Evolutionary conservation across 2,113 vertebrate species (phyloP).

Genomic region (Geothlypis trichas): DNA sequence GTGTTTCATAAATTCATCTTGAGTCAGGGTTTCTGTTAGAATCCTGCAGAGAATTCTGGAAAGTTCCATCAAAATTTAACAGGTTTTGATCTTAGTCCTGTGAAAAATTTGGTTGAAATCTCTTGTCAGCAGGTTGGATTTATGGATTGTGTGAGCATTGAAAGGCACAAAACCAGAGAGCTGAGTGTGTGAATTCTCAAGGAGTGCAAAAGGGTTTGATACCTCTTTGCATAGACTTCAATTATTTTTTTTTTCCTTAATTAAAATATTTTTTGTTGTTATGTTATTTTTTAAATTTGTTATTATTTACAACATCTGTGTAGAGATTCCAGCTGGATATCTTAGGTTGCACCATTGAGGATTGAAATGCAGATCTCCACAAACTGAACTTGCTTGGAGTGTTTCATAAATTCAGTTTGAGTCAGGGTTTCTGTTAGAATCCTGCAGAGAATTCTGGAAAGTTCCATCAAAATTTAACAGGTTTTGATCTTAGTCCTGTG

Average conservation of each 20-base stretch:
- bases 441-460: background rate
- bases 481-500: background rate
- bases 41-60: background rate
- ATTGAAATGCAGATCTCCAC: background rate
- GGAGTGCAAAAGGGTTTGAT: background rate
- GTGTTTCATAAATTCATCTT: background rate
- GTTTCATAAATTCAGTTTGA: background rate
- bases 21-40: background rate
- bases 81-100: background rate
- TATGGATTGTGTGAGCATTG: background rate
- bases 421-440: background rate
- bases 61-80: background rate
- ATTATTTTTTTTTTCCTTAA: background rate
- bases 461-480: background rate
- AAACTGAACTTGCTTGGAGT: background rate
- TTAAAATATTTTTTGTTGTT: background rate
- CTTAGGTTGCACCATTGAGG: background rate
- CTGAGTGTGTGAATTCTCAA: background rate
- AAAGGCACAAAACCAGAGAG: background rate
- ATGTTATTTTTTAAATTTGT: background rate
- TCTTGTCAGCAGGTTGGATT: constrained; percentile 78
- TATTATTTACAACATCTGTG: fast-evolving
- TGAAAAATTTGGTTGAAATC: too few relatives aligned
- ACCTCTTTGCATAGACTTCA: background rate
- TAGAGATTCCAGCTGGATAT: background rate